Evolutionary conservation across 2,888 invertebrate species (phyloP).

Genomic region (Eulithis prunata): DNA sequence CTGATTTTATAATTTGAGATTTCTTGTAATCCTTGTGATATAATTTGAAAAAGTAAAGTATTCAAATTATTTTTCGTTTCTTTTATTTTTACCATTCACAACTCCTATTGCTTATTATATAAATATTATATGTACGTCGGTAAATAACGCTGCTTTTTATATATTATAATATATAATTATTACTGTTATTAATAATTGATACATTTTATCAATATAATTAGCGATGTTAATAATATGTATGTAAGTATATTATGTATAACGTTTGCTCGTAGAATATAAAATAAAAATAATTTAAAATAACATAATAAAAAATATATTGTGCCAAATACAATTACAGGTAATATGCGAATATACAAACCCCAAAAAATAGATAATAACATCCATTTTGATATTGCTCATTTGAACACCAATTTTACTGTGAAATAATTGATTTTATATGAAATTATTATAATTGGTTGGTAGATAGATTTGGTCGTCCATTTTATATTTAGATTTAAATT

Average conservation of each 20-base stretch:
- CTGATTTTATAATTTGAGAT: conserved; percentile 69
- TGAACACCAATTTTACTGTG: conserved; percentile 55
- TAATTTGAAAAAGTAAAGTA: conserved; percentile 75
- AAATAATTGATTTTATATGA: conserved; percentile 40
- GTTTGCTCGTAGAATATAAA: conserved; percentile 53
- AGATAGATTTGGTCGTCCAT: conserved; percentile 54
- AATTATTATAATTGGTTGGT: conserved; percentile 35
- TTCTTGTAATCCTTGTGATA: conserved; percentile 74
- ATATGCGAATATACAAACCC: conserved; percentile 62
- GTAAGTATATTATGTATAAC: conserved; percentile 43
- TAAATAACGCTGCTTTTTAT: conserved; percentile 66
- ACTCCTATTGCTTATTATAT: conserved; percentile 53
- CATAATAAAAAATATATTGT: conserved; percentile 51
- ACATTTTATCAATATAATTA: conserved; percentile 47
- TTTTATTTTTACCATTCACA: conserved; percentile 61
- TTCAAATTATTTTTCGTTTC: conserved; percentile 66
- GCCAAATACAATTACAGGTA: conserved; percentile 78
- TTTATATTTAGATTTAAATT: conserved; percentile 37
- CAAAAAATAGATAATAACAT: conserved; percentile 40
- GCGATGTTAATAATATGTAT: conserved; percentile 59
- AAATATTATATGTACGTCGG: conserved; percentile 46
- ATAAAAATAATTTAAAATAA: conserved; percentile 45
- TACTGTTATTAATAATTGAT: conserved; percentile 53
- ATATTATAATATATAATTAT: conserved; percentile 60
- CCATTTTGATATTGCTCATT: conserved; percentile 59